These are phyloP conservation scores for Urechis unicinctus DNA, from an alignment of 2,888 invertebrate genomes.

Conservation along the genomic window DNA sequence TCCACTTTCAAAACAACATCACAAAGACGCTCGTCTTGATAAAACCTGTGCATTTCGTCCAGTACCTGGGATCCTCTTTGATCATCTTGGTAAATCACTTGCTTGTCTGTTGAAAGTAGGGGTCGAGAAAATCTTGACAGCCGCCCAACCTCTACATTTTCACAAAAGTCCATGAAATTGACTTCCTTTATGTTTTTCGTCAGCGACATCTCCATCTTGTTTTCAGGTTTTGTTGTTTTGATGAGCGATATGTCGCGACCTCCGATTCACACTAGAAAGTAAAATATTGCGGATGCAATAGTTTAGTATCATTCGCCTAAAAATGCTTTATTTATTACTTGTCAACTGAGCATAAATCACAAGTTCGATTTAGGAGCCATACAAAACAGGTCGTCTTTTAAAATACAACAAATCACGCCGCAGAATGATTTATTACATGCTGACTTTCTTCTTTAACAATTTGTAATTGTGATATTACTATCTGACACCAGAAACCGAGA, in stretches of 20 bases:
- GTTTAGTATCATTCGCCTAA: too few species aligned
- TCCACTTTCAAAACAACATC: constrained; percentile 20
- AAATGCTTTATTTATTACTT: too few species aligned
- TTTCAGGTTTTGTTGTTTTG: constrained; percentile 3
- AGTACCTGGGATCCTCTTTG: constrained; percentile 15
- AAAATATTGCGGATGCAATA: too few species aligned
- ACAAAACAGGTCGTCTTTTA: too few species aligned
- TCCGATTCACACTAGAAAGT: too few species aligned
- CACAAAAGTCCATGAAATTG: constrained; percentile 14
- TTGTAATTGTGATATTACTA: too few species aligned
- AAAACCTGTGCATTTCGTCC: constrained; percentile 24
- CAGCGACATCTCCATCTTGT: neutral
- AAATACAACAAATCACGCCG: too few species aligned
- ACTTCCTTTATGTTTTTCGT: neutral
- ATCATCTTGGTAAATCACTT: constrained; percentile 15
- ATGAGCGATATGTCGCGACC: constrained; percentile 1
- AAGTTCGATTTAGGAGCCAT: too few species aligned
- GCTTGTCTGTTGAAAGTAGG: constrained; percentile 7
- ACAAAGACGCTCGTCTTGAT: constrained; percentile 19
- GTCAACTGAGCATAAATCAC: too few species aligned
- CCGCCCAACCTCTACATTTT: constrained; percentile 2
- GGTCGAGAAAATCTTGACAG: neutral
- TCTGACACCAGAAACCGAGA: too few species aligned
- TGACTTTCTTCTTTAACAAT: too few species aligned
- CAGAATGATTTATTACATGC: too few species aligned